Base-by-base conservation (phyloP, 1,140 invertebrate genomes). In the Amyelois transitella region DNA sequence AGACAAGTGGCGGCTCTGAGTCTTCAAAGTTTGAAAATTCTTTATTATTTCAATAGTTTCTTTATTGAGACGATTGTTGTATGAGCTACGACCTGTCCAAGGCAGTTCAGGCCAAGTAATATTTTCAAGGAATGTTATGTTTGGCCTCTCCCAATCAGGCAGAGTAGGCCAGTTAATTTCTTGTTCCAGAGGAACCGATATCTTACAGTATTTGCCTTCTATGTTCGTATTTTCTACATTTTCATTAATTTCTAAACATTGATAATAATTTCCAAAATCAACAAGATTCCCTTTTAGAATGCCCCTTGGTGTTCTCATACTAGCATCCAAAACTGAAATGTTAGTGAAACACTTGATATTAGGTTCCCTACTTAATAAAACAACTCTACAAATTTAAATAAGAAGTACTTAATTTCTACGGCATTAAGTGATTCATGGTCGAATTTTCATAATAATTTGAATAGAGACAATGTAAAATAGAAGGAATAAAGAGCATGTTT, bases 181-280 rank as follows among this genome's bases (percentile, higher is more conserved):
- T 59, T 75, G 74, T 32, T 55, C 44, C 1, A 72, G 14, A 10
- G 70, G 68, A 6, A 72, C 6, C 8, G 19, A 17, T 1, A 72
- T 38, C 12, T 53, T 51, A 32, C 74, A 82, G 25, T 75, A 84
- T 68, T 84, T 84, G 12, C 81, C 81, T 69, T 75, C 58, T 3
- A 84, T 72, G 1, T 43, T 43, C n/a, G 57, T 65, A 18, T 60
- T 47, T n/a, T 60, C 25, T 48, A 51, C 28, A 17, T 52, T 7
- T 49, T 69, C 19, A 1, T 55, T 55, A 28, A 81, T 76, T 0
- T 32, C 55, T 8, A 84, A 56, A 52, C 81, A 84, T 59, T 82
- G 68, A 5, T 66, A 47, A 20, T 76, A 84, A 24, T 74, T 77
- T 6, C 81, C 81, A 4, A 75, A 54, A 50, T 84, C 75, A 10